These are phyloP conservation scores for Edolisoma coerulescens DNA, from an alignment of 2,113 vertebrate genomes.

Conservation along the genomic window DNA sequence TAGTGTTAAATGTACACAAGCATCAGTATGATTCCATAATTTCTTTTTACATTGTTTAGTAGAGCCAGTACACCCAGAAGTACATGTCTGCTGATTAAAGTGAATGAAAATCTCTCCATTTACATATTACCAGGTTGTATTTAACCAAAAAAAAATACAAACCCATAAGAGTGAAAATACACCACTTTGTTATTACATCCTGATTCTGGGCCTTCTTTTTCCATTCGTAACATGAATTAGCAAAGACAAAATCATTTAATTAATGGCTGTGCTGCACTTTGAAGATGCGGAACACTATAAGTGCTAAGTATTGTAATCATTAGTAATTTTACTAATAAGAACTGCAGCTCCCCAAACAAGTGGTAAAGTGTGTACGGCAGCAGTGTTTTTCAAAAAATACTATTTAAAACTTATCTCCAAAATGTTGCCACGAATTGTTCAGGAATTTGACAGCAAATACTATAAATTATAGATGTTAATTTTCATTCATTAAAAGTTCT, in stretches of 20 bases:
- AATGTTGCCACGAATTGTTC: conserved; percentile 65
- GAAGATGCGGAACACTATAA: conserved; percentile 57
- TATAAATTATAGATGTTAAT: conserved; percentile 69
- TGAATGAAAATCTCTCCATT: not conserved
- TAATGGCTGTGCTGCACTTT: conserved; percentile 58
- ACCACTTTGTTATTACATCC: not conserved
- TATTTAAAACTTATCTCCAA: conserved; percentile 57
- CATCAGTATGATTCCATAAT: not conserved
- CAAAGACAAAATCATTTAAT: conserved; percentile 68
- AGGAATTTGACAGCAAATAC: conserved; percentile 65
- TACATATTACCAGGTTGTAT: not conserved
- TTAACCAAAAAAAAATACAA: not conserved
- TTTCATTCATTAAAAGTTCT: conserved; percentile 71
- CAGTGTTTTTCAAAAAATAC: conserved; percentile 51
- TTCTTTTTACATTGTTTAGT: not conserved
- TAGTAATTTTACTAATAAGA: conserved; percentile 66
- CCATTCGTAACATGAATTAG: conserved; percentile 49
- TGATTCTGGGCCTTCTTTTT: not conserved
- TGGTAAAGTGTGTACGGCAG: conserved; percentile 9
- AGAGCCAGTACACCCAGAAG: not conserved
- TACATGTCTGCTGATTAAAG: not conserved
- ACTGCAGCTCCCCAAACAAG: not conserved
- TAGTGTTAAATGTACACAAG: not conserved
- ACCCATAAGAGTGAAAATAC: not conserved
- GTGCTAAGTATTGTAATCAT: conserved; percentile 63